phyloP scores from a whole-genome alignment of 1,140 invertebrate genomes.

The Berghia stephanieae region DNA sequence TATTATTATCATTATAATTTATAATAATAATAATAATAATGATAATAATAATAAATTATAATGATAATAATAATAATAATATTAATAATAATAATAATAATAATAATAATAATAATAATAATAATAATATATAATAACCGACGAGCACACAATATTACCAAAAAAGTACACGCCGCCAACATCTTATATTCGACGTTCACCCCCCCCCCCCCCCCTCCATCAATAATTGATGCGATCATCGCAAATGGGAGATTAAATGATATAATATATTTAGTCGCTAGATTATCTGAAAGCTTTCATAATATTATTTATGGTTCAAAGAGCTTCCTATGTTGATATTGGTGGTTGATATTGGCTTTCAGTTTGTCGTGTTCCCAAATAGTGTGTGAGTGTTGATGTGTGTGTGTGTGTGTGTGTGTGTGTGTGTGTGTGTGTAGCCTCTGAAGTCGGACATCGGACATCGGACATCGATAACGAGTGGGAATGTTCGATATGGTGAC shows the following conservation, averaged over 20 bases:
- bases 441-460: neutral
- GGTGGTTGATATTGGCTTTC: neutral
- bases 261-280: neutral
- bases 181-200: too few species aligned
- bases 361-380: neutral
- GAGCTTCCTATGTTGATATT: neutral
- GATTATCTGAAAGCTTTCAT: neutral
- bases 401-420: conserved; percentile 19
- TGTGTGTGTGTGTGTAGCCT: neutral
- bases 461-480: neutral
- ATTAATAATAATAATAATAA: too few species aligned
- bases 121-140: too few species aligned
- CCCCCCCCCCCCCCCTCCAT: neutral
- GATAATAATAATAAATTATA: too few species aligned
- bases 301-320: neutral
- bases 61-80: too few species aligned
- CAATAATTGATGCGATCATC: neutral
- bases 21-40: too few species aligned
- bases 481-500: neutral
- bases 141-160: neutral
- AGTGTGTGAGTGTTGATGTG: neutral
- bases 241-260: neutral
- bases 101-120: too few species aligned
- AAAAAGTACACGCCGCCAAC: neutral
- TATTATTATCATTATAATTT: too few species aligned